phyloP scores from a whole-genome alignment of 2,797 vertebrate species.

The Picus viridis region DNA sequence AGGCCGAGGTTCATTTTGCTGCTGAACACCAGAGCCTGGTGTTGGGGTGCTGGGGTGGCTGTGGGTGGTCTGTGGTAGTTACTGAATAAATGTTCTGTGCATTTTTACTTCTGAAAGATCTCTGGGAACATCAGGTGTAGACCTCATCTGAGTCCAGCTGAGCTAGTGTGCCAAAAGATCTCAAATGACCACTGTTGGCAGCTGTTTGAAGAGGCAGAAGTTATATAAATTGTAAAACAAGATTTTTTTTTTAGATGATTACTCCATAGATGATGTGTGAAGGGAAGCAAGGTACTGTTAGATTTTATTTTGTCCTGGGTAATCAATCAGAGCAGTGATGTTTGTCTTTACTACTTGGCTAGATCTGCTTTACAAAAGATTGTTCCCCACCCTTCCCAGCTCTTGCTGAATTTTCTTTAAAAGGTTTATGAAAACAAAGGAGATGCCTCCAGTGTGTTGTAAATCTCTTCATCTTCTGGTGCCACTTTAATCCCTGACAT shows the following conservation, averaged over 20 bases:
- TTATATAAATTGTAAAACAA: not conserved
- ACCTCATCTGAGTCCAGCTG: not conserved
- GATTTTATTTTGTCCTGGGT: not conserved
- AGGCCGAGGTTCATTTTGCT: not conserved
- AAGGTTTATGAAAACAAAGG: not conserved
- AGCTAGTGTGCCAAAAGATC: not conserved
- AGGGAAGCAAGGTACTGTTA: slow-evolving; percentile 25
- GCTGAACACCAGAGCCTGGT: not conserved
- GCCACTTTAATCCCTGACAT: not conserved
- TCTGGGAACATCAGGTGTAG: not conserved
- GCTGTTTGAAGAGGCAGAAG: not conserved
- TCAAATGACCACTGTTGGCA: slow-evolving; percentile 2
- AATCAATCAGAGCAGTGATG: not conserved
- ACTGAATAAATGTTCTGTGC: not conserved
- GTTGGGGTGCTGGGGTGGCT: not conserved
- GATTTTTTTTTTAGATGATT: slow-evolving; percentile 18
- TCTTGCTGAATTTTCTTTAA: not conserved
- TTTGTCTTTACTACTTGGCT: not conserved
- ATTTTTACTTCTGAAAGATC: not conserved
- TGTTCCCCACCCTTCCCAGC: not conserved
- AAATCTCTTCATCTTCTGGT: not conserved
- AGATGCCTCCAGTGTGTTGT: not conserved
- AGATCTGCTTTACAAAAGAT: not conserved
- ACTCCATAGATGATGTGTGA: not conserved
- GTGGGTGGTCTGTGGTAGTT: rapidly evolving